phyloP scores from a whole-genome alignment of 1,140 invertebrate species.

The Colletes latitarsis region DNA sequence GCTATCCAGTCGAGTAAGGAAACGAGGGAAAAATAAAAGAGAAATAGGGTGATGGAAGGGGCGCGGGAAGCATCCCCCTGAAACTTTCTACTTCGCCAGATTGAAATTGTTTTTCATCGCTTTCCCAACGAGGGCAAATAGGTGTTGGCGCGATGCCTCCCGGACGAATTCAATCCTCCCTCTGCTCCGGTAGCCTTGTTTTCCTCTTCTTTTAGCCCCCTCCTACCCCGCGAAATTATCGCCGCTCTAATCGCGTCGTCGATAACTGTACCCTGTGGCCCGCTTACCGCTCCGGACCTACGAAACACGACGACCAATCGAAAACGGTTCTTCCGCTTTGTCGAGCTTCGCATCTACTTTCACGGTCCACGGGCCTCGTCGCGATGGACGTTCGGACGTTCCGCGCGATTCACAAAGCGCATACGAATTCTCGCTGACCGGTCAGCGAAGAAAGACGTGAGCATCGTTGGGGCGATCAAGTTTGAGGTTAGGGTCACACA shows the following conservation, averaged over 20 bases:
- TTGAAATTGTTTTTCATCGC: slow-evolving; percentile 68
- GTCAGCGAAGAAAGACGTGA: no score
- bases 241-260: slow-evolving; percentile 26
- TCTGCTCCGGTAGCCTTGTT: background rate
- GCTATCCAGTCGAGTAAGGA: background rate
- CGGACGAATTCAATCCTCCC: slow-evolving; percentile 28
- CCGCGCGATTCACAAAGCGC: no score
- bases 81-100: slow-evolving; percentile 65
- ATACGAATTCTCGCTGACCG: no score
- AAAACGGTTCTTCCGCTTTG: background rate
- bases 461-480: no score
- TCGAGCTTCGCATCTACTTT: background rate
- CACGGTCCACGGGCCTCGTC: no score
- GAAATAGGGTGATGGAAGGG: slow-evolving; percentile 32
- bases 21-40: slow-evolving; percentile 33
- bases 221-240: slow-evolving; percentile 20
- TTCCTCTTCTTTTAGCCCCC: background rate
- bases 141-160: slow-evolving; percentile 42
- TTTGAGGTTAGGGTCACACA: no score
- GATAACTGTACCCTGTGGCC: background rate
- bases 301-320: background rate
- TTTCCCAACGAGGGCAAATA: slow-evolving; percentile 33
- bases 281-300: background rate
- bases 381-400: no score
- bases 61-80: slow-evolving; percentile 25